phyloP scores from a whole-genome alignment of 1,140 invertebrate species.

The Drosophila biarmipes region DNA sequence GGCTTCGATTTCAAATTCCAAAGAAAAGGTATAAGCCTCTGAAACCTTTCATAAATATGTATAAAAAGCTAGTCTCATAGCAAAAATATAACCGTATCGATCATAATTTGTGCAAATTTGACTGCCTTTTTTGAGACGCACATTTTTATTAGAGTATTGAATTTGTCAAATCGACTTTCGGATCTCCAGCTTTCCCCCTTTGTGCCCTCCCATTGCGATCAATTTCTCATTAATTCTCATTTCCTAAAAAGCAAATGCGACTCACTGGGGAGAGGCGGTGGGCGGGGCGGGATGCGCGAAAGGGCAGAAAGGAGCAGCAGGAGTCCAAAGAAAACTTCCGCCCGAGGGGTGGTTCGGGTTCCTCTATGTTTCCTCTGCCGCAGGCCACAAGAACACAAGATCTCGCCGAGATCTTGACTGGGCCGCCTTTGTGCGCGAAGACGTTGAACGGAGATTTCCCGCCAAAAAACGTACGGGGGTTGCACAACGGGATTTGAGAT shows the following conservation, averaged over 20 bases:
- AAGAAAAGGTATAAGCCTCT: neutral
- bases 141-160: neutral
- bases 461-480: constrained; percentile 81
- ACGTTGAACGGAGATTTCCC: constrained; percentile 64
- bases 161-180: neutral
- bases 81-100: neutral
- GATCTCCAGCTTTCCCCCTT: neutral
- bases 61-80: neutral
- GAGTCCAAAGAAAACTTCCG: constrained; percentile 33
- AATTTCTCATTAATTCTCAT: constrained; percentile 14
- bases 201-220: constrained; percentile 27
- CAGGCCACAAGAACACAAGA: constrained; percentile 34
- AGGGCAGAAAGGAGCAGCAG: constrained; percentile 44
- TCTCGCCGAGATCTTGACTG: constrained; percentile 41
- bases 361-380: constrained; percentile 17
- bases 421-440: constrained; percentile 53
- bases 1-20: neutral
- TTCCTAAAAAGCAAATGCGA: neutral
- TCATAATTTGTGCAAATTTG: neutral
- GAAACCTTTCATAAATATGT: neutral
- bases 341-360: constrained; percentile 23
- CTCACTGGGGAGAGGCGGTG: neutral
- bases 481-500: constrained; percentile 51
- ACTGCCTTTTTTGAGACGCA: neutral
- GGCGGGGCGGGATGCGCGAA: neutral